A percentile compares a stretch with the other conserved stretches of the same genome.
phyloP scores from a whole-genome alignment of 64 coral and sea anemone species.

The Anthopleura sola region DNA sequence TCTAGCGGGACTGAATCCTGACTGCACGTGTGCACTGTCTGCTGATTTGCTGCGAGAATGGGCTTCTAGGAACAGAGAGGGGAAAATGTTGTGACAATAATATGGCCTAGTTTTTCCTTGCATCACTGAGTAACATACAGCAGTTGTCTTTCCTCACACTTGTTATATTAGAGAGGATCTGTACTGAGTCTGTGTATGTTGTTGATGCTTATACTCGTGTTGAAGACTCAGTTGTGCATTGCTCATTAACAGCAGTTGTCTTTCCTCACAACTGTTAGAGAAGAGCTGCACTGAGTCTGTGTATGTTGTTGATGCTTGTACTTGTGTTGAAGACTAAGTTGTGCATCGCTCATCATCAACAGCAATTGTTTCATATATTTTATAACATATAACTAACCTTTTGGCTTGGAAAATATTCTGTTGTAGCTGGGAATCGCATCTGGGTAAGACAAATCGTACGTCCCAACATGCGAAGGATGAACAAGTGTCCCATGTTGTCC shows the following conservation, averaged over 20 bases:
- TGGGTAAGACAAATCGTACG: slow-evolving; percentile 60
- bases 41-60: slow-evolving; percentile 20
- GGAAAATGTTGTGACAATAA: not conserved
- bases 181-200: too few relatives aligned
- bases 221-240: too few relatives aligned
- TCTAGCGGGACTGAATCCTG: slow-evolving; percentile 28
- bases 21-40: not conserved
- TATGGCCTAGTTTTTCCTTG: too few relatives aligned
- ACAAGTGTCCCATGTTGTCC: slow-evolving; percentile 32
- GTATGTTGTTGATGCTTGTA: too few relatives aligned
- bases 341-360: not conserved
- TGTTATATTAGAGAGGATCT: too few relatives aligned
- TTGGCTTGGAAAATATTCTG: slow-evolving; percentile 36
- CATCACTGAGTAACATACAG: too few relatives aligned
- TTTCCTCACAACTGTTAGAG: too few relatives aligned
- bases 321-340: too few relatives aligned
- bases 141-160: too few relatives aligned
- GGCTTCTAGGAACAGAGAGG: not conserved
- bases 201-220: too few relatives aligned
- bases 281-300: too few relatives aligned
- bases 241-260: too few relatives aligned
- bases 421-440: slow-evolving; percentile 72
- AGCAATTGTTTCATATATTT: not conserved
- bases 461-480: slow-evolving; percentile 46
- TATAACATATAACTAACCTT: not conserved